Base-by-base conservation (phyloP, 2,888 invertebrate genomes). In the Spilosoma lubricipeda region DNA sequence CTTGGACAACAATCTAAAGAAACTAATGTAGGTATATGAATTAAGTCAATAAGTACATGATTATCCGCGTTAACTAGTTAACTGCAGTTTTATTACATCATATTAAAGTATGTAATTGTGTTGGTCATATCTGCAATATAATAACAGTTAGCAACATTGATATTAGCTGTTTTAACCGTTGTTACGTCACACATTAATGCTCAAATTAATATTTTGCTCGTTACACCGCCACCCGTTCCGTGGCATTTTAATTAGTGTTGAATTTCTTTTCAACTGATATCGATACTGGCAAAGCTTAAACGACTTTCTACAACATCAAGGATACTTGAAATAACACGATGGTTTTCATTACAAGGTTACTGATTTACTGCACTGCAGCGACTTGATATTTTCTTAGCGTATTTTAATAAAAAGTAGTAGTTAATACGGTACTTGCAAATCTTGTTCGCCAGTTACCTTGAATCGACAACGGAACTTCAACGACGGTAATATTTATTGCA, bases 151-250 rank as follows among this genome's bases (percentile, higher is more conserved):
- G 74, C 77, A 77, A 83, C 73, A 77, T 79, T 74, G 76, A 83
- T 83, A 79, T 77, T 77, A 79, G 79, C 76, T 75, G 76, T 79
- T 80, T 74, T 79, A 72, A 77, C 70, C 77, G 59, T 72, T 68
- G 72, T 80, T 78, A 80, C 80, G 67, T 77, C 80, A 83, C 70
- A 72, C 73, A 68, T 79, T 78, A 75, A 80, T 78, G 71, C 76
- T 79, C 77, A 80, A 82, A 85, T 82, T 80, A 77, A 78, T 78
- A 80, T 78, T 83, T 80, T 70, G 77, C 45, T 76, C 73, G 76
- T 78, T 75, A 80, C 71, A 73, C 65, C 68, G 71, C 67, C 65
- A n/a, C 56, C 48, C 15, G 70, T 67, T 59, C 59, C 64, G 69
- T 70, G 66, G 71, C 56, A 65, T 71, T 73, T 67, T 70, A 69